A percentile compares a stretch with the other conserved stretches of the same genome.
Evolutionary conservation across 1,140 invertebrate genomes (phyloP).

Genomic region (Aradophagus sp.): DNA sequence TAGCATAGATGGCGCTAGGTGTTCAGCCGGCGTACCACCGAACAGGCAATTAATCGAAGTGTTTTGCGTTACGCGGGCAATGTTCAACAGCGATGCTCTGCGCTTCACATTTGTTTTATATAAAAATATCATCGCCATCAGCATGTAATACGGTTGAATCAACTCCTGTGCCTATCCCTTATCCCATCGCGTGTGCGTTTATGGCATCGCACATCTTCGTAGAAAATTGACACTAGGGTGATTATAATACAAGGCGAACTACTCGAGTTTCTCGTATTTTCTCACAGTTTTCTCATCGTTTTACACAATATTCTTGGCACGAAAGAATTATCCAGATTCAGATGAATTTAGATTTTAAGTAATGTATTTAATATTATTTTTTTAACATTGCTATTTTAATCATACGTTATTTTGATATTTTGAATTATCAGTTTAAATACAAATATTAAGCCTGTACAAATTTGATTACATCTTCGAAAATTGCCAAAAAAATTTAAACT

Average conservation of each 20-base stretch:
- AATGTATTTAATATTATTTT: too few species aligned
- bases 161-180: slow-evolving; percentile 44
- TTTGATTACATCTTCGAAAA: too few species aligned
- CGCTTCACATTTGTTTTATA: slow-evolving; percentile 41
- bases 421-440: too few species aligned
- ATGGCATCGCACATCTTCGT: slow-evolving; percentile 62
- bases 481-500: too few species aligned
- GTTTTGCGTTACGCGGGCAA: slow-evolving; percentile 12
- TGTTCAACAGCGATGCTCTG: slow-evolving; percentile 33
- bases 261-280: slow-evolving; percentile 61
- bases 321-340: too few species aligned
- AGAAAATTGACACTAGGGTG: slow-evolving; percentile 74
- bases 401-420: too few species aligned
- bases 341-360: too few species aligned
- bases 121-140: slow-evolving; percentile 48
- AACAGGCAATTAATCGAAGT: background rate
- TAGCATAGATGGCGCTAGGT: slow-evolving; percentile 18
- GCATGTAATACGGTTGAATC: slow-evolving; percentile 27
- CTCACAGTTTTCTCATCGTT: slow-evolving; percentile 48
- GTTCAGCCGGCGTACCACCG: slow-evolving; percentile 10
- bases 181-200: slow-evolving; percentile 58
- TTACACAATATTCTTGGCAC: slow-evolving; percentile 64
- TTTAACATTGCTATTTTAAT: too few species aligned
- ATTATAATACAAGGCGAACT: slow-evolving; percentile 70
- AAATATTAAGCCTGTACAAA: too few species aligned